phyloP scores from a whole-genome alignment of 2,888 invertebrate species.

The Chrysotoxum bicinctum region DNA sequence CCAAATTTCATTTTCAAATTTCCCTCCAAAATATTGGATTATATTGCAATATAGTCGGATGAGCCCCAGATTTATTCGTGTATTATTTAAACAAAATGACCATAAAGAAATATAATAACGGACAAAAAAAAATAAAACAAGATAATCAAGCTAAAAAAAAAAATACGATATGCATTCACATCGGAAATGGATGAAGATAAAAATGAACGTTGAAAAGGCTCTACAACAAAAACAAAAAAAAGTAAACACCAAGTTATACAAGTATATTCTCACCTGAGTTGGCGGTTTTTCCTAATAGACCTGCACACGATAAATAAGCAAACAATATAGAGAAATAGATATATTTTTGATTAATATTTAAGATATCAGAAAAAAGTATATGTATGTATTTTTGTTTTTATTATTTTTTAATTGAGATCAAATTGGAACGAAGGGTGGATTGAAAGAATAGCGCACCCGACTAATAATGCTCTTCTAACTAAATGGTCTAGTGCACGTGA shows the following conservation, averaged over 20 bases:
- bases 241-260: background rate
- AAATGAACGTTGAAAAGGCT: background rate
- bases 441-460: background rate
- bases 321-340: slow-evolving; percentile 42
- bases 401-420: slow-evolving; percentile 49
- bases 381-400: slow-evolving; percentile 42
- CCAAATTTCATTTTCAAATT: too few species aligned
- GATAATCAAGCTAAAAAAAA: slow-evolving; percentile 46
- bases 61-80: background rate
- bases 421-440: slow-evolving; percentile 22
- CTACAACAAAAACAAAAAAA: background rate
- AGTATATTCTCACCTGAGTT: slow-evolving; percentile 79
- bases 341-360: slow-evolving; percentile 67
- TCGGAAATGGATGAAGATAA: slow-evolving; percentile 29
- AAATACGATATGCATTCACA: slow-evolving; percentile 35
- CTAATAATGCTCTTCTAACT: slow-evolving; percentile 1
- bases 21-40: too few species aligned
- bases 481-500: slow-evolving; percentile 54
- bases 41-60: too few species aligned
- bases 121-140: slow-evolving; percentile 11
- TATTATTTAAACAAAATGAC: background rate
- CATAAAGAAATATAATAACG: slow-evolving; percentile 22
- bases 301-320: slow-evolving; percentile 74
- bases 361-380: slow-evolving; percentile 23
- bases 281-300: slow-evolving; percentile 81